phyloP scores from a whole-genome alignment of 2,113 vertebrate genomes.

The Geococcyx californianus region DNA sequence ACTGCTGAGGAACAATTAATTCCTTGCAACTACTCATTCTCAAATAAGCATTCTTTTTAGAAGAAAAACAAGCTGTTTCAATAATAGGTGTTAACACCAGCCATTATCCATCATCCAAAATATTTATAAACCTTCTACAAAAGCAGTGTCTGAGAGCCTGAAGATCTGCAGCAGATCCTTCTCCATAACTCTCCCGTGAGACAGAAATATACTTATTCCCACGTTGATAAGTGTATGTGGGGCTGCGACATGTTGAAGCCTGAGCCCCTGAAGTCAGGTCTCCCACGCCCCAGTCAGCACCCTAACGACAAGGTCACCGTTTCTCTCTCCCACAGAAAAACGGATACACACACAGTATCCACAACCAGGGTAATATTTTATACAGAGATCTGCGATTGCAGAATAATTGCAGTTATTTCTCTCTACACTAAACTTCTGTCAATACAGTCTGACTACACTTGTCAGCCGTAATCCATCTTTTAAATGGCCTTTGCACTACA shows the following conservation, averaged over 20 bases:
- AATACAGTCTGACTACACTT: conserved; percentile 37
- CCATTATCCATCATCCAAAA: neutral
- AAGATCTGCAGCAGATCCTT: neutral
- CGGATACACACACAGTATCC: conserved; percentile 21
- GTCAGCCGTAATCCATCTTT: conserved; percentile 66
- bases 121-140: neutral
- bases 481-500: neutral
- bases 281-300: conserved; percentile 51
- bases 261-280: conserved; percentile 35
- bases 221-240: conserved; percentile 27
- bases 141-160: neutral
- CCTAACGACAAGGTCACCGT: conserved; percentile 42
- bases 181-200: neutral
- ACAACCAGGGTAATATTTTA: conserved; percentile 41
- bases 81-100: neutral
- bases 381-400: conserved; percentile 20
- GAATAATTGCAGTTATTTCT: conserved; percentile 58
- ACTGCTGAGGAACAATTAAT: neutral
- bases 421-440: conserved; percentile 63
- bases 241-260: neutral
- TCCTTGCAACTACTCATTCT: neutral
- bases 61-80: neutral
- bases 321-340: conserved; percentile 50
- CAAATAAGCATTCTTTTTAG: neutral
- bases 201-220: neutral